A percentile compares a stretch with the other conserved stretches of the same genome.
Conservation (phyloP, 2,888 invertebrate species). For the Orthonevra nobilis region DNA sequence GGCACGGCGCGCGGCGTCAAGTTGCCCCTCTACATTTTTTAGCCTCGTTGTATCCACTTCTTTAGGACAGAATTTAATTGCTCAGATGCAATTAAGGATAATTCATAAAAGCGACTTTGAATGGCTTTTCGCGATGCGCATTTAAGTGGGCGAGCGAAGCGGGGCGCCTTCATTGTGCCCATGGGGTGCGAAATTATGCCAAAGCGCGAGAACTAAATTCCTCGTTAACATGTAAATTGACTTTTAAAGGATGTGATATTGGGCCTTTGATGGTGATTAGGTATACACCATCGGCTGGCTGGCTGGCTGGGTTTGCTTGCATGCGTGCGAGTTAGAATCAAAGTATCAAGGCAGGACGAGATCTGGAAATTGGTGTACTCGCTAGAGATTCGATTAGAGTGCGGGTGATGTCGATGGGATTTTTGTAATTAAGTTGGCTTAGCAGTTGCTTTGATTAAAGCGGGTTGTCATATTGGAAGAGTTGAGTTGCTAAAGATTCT, state of each 20-base stretch:
- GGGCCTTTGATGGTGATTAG: constrained; percentile 63
- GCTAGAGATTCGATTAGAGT: no score
- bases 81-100: constrained; percentile 70
- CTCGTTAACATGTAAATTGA: constrained; percentile 72
- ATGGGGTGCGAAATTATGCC: constrained; percentile 66
- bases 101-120: constrained; percentile 70
- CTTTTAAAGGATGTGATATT: constrained; percentile 69
- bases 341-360: constrained; percentile 11
- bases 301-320: background rate
- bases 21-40: no score
- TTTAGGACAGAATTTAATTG: constrained; percentile 67
- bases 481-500: no score
- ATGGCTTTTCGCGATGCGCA: constrained; percentile 66
- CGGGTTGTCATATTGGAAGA: no score
- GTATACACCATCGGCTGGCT: constrained; percentile 20
- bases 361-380: background rate
- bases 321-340: constrained; percentile 18
- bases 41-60: constrained; percentile 53
- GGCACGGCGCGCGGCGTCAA: background rate
- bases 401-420: no score
- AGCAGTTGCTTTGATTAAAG: no score
- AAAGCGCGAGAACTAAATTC: constrained; percentile 71
- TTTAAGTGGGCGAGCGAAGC: constrained; percentile 42
- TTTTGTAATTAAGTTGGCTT: no score
- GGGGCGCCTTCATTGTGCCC: constrained; percentile 45